Conservation (phyloP, 2,797 vertebrate species). For the Pelobates cultripes region DNA sequence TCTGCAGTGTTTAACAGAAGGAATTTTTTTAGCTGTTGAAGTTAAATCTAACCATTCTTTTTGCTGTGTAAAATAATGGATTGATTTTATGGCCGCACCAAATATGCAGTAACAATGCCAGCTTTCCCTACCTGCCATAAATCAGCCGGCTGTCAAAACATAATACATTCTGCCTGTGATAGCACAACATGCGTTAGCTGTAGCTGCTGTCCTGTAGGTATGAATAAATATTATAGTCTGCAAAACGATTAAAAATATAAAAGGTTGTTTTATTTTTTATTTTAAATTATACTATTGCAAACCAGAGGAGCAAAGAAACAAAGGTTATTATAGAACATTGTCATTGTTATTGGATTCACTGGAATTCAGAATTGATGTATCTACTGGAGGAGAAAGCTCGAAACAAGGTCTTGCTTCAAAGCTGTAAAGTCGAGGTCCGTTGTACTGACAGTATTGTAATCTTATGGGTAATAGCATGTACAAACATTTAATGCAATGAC, state of each 20-base stretch:
- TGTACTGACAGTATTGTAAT: neutral
- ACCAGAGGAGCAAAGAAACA: neutral
- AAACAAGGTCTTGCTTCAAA: neutral
- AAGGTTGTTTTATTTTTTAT: neutral
- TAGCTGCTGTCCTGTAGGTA: slow-evolving; percentile 6
- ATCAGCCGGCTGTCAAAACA: slow-evolving; percentile 27
- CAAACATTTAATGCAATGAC: no score
- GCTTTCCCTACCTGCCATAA: slow-evolving; percentile 21
- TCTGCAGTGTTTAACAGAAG: neutral
- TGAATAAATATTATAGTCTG: slow-evolving; percentile 27
- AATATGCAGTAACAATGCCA: slow-evolving; percentile 20
- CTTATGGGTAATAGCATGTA: no score
- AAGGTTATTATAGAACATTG: neutral
- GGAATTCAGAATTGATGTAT: neutral
- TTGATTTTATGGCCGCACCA: neutral
- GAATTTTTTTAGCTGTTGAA: neutral
- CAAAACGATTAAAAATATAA: neutral
- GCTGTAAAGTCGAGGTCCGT: neutral
- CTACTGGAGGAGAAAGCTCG: neutral
- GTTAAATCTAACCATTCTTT: neutral
- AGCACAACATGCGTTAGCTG: slow-evolving; percentile 15
- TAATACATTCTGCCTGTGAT: slow-evolving; percentile 19
- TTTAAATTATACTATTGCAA: neutral
- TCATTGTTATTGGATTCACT: neutral
- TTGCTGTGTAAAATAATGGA: neutral